Base-by-base conservation (phyloP, 2,797 vertebrate species). In the Gallirallus australis region DNA sequence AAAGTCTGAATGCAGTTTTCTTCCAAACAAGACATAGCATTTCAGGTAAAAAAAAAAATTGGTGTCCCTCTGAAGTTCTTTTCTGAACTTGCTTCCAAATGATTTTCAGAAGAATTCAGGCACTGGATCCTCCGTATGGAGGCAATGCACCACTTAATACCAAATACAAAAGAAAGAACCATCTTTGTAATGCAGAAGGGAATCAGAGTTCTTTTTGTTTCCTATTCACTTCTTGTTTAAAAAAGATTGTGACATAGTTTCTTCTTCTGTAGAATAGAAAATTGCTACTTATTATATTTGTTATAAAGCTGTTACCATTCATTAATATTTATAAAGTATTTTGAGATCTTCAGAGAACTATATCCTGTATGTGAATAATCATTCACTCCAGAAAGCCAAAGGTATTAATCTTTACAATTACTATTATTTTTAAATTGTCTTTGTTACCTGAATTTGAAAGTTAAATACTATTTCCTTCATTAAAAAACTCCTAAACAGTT, bases 271-370 rank as follows among this genome's bases (percentile, higher is more conserved):
- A 81, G 57, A 90, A 82, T 12, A 23, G 68, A 70, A 94, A 86
- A 82, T 77, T 77, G 65, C 54, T 90, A 61, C 66, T 70, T 93
- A 27, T 18, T 77, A 5, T 65, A 45, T 52, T 89, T 75, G 53
- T 68, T 73, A 60, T 59, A 89, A 78, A 77, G 52, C 61, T 87
- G 28, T 82, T 69, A 81, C 65, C 2, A 35, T 77, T 87, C 35
- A 69, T 93, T 90, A 85, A 61, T 85, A 85, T 89, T 87, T 94
- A 70, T 89, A 33, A 79, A 70, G 31, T 50, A 37, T 47, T 73
- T 91, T 79, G 78, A 87, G 42, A 64, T 82, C 53, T 56, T 69
- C 11, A 45, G 86, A 47, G 64, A 33, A 12, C 39, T 61, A 3
- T 52, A 71, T 70, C 56, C 30, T 79, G 21, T 35, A 76, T 61